Evolutionary conservation across 2,797 vertebrate genomes (phyloP).

Genomic region (Falco rusticolus): DNA sequence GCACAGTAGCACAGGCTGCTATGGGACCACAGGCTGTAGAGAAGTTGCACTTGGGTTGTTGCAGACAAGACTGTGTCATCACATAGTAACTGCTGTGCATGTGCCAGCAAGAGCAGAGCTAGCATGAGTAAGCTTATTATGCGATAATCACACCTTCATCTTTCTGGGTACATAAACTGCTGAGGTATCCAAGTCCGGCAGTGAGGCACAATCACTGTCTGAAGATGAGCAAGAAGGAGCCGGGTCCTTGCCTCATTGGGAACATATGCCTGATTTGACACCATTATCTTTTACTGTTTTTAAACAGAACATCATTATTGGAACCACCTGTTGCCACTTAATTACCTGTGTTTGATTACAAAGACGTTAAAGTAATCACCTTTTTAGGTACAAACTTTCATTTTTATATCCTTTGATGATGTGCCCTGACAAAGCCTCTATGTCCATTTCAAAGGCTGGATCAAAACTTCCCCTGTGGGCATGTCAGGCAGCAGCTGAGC

Average conservation of each 20-base stretch:
- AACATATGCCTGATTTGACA: constrained; percentile 23
- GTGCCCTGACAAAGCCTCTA: not conserved
- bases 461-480: not conserved
- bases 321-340: constrained; percentile 41
- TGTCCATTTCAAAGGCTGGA: not conserved
- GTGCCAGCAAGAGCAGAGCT: constrained; percentile 58
- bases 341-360: constrained; percentile 38
- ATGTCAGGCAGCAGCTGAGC: not conserved
- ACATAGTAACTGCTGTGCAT: constrained; percentile 53
- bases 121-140: constrained; percentile 70
- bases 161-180: constrained; percentile 62
- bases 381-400: not conserved
- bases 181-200: constrained; percentile 45
- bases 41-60: constrained; percentile 12
- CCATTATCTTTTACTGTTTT: constrained; percentile 33
- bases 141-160: constrained; percentile 63
- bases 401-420: not conserved
- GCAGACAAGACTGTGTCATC: constrained; percentile 17
- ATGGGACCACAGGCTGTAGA: not conserved
- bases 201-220: constrained; percentile 21
- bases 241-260: not conserved
- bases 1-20: not conserved
- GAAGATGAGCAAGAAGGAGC: constrained; percentile 26
- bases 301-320: constrained; percentile 32
- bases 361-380: not conserved